phyloP scores from a whole-genome alignment of 2,797 vertebrate genomes.

The Dromococcyx pavoninus region DNA sequence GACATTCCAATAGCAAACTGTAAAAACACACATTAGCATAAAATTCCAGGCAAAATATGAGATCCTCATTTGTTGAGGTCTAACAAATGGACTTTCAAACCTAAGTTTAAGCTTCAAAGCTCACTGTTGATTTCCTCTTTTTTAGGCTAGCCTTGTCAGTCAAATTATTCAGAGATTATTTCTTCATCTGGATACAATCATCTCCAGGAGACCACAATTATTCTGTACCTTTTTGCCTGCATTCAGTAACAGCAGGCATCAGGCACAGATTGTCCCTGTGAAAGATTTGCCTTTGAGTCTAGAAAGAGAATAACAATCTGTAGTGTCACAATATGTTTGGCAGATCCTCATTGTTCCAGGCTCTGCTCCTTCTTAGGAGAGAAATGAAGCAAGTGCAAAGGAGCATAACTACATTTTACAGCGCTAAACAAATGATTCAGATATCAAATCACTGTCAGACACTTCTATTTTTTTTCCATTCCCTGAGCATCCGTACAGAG shows the following conservation, averaged over 20 bases:
- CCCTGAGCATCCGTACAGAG: not conserved
- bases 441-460: not conserved
- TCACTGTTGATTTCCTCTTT: not conserved
- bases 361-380: constrained; percentile 10
- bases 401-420: not conserved
- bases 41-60: not conserved
- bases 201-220: not conserved
- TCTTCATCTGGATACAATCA: not conserved
- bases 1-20: not conserved
- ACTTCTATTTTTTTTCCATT: not conserved
- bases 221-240: not conserved
- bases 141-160: not conserved
- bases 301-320: constrained; percentile 56
- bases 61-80: not conserved
- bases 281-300: constrained; percentile 31
- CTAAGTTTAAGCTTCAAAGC: not conserved
- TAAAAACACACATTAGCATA: not conserved
- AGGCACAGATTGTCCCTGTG: constrained; percentile 25
- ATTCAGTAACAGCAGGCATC: not conserved
- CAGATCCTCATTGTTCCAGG: constrained; percentile 21
- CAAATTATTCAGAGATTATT: not conserved
- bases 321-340: constrained; percentile 2
- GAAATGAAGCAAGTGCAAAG: constrained; percentile 15
- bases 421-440: constrained; percentile 21
- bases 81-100: not conserved